Evolutionary conservation across 2,113 vertebrate species (phyloP).

Genomic region (Malaclemys terrapin): DNA sequence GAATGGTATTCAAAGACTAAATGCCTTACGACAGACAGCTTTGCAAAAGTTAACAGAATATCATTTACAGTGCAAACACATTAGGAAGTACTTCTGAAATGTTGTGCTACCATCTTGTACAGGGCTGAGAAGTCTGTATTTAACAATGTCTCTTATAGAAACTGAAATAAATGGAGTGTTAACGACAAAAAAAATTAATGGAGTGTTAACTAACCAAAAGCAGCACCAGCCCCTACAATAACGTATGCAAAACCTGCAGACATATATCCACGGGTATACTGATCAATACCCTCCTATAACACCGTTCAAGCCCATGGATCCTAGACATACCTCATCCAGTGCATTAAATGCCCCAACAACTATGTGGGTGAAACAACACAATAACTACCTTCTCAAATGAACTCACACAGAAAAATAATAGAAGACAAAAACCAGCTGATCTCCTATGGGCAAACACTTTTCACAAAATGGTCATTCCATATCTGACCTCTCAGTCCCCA

Average conservation of each 20-base stretch:
- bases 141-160: neutral
- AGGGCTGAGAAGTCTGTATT: neutral
- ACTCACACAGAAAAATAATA: too few relatives aligned
- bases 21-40: neutral
- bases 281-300: neutral
- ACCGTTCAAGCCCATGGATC: neutral
- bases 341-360: neutral
- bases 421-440: too few relatives aligned
- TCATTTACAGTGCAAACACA: neutral
- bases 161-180: neutral
- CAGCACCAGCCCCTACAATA: too few relatives aligned
- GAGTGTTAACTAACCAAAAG: neutral
- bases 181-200: neutral
- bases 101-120: neutral
- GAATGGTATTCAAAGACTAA: neutral
- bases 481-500: too few relatives aligned
- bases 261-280: neutral
- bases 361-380: too few relatives aligned
- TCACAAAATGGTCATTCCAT: too few relatives aligned
- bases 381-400: too few relatives aligned
- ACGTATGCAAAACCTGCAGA: neutral
- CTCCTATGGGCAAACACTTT: too few relatives aligned
- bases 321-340: neutral
- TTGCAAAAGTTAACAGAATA: neutral
- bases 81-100: neutral